These are phyloP conservation scores for Cryptus viduatorius DNA, from an alignment of 2,888 invertebrate species.

Conservation along the genomic window DNA sequence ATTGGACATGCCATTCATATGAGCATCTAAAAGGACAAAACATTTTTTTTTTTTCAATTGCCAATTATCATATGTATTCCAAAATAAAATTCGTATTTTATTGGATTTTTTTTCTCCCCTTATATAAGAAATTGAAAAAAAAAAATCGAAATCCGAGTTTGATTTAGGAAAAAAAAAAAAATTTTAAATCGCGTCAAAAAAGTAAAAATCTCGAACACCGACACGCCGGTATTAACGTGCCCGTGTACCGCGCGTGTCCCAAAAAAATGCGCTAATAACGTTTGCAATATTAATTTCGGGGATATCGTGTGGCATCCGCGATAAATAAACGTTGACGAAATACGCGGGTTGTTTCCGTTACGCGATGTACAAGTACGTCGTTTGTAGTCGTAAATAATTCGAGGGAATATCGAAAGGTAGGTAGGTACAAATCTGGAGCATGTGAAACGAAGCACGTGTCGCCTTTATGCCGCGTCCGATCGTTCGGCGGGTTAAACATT, in stretches of 20 bases:
- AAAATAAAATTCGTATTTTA: not conserved
- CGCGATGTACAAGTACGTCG: not conserved
- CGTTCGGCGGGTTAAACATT: constrained; percentile 34
- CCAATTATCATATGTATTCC: too few species aligned
- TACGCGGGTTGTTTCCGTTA: constrained; percentile 17
- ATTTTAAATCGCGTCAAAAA: not conserved
- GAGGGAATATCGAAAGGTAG: constrained; percentile 25
- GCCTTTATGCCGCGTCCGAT: constrained; percentile 41
- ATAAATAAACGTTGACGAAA: not conserved
- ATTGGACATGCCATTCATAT: constrained; percentile 93
- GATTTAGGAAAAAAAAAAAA: not conserved
- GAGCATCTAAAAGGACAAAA: constrained; percentile 81
- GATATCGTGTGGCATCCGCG: not conserved
- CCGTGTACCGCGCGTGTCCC: not conserved
- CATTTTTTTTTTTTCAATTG: not conserved
- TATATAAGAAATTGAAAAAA: not conserved
- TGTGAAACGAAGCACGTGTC: constrained; percentile 71
- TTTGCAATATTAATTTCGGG: not conserved
- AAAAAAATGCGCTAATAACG: not conserved
- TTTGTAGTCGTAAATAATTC: constrained; percentile 53
- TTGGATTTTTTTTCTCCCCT: not conserved
- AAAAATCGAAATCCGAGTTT: constrained; percentile 22
- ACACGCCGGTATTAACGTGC: not conserved
- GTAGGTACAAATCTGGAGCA: constrained; percentile 62
- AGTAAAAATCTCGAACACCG: not conserved